Evolutionary conservation across 2,797 vertebrate species (phyloP).

Genomic region (Dermochelys coriacea): DNA sequence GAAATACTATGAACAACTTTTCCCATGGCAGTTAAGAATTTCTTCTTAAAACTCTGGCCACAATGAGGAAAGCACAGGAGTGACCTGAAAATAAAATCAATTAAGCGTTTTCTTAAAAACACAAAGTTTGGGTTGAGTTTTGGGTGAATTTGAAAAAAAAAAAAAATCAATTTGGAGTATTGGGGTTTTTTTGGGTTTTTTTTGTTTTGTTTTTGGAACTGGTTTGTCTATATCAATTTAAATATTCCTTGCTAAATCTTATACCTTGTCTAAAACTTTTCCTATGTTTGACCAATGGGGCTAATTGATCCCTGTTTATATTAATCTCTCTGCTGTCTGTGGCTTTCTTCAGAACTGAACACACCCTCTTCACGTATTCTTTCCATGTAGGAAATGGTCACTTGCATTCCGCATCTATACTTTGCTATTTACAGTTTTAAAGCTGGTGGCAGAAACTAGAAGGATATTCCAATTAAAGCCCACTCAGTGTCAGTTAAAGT

Average conservation of each 20-base stretch:
- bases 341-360: neutral
- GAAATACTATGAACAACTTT: neutral
- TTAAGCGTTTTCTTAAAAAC: neutral
- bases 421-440: neutral
- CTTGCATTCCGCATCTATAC: neutral
- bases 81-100: neutral
- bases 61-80: neutral
- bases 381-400: neutral
- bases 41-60: neutral
- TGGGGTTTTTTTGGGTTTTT: neutral
- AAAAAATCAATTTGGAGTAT: neutral
- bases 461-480: neutral
- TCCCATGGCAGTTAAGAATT: neutral
- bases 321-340: neutral
- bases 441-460: neutral
- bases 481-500: neutral
- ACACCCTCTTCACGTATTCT: rapidly evolving
- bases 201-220: neutral
- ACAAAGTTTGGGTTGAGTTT: neutral
- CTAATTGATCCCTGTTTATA: neutral
- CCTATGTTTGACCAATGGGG: neutral
- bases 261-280: neutral
- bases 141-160: neutral
- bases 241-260: neutral
- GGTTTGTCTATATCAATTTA: neutral